Evolutionary conservation across 2,888 invertebrate species (phyloP).

Genomic region (Tenthredo distinguenda): DNA sequence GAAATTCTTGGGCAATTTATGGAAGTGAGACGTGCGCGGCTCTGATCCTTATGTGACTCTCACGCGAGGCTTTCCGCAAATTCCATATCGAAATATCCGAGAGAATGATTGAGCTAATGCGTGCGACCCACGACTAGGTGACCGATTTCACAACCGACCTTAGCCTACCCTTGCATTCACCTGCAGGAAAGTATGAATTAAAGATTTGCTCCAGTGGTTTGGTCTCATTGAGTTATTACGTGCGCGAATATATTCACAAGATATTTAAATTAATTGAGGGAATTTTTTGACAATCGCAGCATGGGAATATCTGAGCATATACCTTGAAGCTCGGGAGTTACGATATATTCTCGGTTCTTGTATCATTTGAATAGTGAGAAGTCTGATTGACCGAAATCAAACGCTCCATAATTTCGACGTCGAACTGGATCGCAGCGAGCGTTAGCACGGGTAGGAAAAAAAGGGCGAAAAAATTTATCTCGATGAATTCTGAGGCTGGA

Average conservation of each 20-base stretch:
- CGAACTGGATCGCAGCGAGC: too few species aligned
- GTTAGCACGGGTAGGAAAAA: too few species aligned
- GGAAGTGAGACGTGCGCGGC: neutral
- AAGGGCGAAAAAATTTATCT: neutral
- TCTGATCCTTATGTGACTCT: neutral
- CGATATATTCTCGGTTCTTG: neutral
- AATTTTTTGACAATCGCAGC: neutral
- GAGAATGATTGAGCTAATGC: neutral
- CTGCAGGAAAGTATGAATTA: conserved; percentile 8
- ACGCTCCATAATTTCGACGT: neutral
- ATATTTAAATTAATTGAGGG: too few species aligned
- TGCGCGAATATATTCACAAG: neutral
- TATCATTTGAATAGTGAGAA: neutral
- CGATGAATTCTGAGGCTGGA: neutral
- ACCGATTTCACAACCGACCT: conserved; percentile 33
- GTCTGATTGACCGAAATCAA: neutral
- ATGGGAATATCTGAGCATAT: neutral
- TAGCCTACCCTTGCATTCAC: conserved; percentile 16
- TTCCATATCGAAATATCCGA: conserved; percentile 1
- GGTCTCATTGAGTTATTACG: neutral
- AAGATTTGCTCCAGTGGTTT: conserved; percentile 35
- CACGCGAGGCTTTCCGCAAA: neutral
- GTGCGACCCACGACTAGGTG: neutral
- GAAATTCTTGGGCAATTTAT: conserved; percentile 1
- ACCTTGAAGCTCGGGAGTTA: neutral